These are phyloP conservation scores for Microplitis deprimator DNA, from an alignment of 2,888 invertebrate genomes.

Conservation along the genomic window DNA sequence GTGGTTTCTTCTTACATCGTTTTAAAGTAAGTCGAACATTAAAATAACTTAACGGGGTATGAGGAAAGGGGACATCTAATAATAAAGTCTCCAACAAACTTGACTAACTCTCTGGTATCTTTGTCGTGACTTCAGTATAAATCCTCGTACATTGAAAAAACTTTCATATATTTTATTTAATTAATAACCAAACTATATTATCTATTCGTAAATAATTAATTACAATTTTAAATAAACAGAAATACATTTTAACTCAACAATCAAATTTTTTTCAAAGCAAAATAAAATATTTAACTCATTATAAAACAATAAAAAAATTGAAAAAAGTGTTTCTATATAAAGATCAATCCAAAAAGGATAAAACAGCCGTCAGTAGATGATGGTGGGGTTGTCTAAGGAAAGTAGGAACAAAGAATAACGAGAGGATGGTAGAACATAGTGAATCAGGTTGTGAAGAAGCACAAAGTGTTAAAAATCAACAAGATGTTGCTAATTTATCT, in stretches of 20 bases:
- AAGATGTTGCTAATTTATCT: constrained; percentile 23
- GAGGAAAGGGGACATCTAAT: constrained; percentile 64
- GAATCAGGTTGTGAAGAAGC: constrained; percentile 47
- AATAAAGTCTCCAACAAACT: constrained; percentile 58
- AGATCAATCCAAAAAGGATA: constrained; percentile 19
- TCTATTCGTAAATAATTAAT: not conserved
- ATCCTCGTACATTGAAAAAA: not conserved
- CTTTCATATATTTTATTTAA: not conserved
- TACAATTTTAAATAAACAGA: not conserved
- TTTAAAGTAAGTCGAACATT: constrained; percentile 57
- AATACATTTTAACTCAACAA: too few species aligned
- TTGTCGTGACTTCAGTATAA: constrained; percentile 56
- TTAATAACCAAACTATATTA: too few species aligned
- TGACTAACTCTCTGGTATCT: constrained; percentile 53
- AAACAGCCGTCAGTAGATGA: not conserved
- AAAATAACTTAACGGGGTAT: constrained; percentile 63
- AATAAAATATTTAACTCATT: not conserved
- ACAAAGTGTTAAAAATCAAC: constrained; percentile 19
- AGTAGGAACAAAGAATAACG: constrained; percentile 39
- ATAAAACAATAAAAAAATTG: not conserved
- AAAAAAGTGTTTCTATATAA: constrained; percentile 32
- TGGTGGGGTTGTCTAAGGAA: constrained; percentile 32
- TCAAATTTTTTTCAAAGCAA: not conserved
- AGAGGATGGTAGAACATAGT: constrained; percentile 49
- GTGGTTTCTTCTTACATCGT: constrained; percentile 11